A percentile compares a stretch with the other conserved stretches of the same genome.
Conservation (phyloP, 2,797 vertebrate species). For the Denticeps clupeoides region DNA sequence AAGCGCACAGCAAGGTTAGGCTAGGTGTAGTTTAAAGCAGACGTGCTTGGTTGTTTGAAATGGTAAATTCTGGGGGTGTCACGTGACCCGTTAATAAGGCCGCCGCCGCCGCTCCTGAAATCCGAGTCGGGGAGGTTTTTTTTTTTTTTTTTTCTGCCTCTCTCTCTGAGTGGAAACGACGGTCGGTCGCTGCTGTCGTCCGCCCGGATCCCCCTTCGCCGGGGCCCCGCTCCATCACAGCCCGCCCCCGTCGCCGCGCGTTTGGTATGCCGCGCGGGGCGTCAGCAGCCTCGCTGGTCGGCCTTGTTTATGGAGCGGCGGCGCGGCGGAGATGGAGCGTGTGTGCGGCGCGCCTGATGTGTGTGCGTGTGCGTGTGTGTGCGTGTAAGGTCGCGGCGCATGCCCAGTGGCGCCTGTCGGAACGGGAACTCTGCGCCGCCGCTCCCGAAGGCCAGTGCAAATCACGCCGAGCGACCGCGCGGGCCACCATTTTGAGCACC, state of each 20-base stretch:
- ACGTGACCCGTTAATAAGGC: no score
- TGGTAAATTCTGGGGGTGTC: no score
- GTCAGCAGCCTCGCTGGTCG: conserved; percentile 53
- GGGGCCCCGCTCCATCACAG: conserved; percentile 40
- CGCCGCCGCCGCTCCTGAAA: no score
- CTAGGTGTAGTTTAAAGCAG: no score
- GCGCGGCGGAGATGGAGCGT: conserved; percentile 68
- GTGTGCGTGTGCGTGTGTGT: conserved; percentile 49
- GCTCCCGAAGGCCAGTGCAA: conserved; percentile 82
- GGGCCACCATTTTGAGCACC: conserved; percentile 98
- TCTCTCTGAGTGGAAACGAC: conserved; percentile 9
- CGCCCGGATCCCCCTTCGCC: conserved; percentile 36
- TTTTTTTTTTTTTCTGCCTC: no score
- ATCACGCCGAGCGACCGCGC: conserved; percentile 76
- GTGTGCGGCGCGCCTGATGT: conserved; percentile 45
- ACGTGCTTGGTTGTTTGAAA: no score
- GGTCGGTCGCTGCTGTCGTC: conserved; percentile 29
- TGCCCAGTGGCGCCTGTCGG: conserved; percentile 84
- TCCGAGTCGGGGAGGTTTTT: no score
- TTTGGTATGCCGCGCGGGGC: conserved; percentile 64
- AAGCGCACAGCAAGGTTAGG: no score
- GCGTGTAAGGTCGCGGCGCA: conserved; percentile 87
- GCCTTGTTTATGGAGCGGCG: conserved; percentile 74
- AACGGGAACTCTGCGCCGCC: conserved; percentile 79
- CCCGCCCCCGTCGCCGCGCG: conserved; percentile 46